A percentile compares a stretch with the other conserved stretches of the same genome.
These are phyloP conservation scores for Gymnoscopelus braueri DNA, from an alignment of 2,797 vertebrate genomes.

Conservation along the genomic window DNA sequence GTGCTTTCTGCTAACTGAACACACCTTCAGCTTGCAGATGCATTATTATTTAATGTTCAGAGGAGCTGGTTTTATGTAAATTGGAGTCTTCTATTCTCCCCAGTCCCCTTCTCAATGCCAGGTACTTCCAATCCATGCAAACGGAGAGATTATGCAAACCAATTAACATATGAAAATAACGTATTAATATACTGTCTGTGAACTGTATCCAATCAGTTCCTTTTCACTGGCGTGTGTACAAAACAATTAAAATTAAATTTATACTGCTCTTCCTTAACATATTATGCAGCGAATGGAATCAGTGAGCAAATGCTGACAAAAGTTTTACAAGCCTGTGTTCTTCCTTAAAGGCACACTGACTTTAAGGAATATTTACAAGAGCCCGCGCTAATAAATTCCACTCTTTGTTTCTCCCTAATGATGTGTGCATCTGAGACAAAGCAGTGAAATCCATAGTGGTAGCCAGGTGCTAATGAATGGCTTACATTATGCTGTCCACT, in stretches of 20 bases:
- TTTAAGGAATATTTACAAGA: slow-evolving; percentile 84
- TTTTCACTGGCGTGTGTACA: slow-evolving; percentile 99
- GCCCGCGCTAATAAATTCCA: slow-evolving; percentile 83
- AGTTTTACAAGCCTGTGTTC: slow-evolving; percentile 90
- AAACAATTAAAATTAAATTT: slow-evolving; percentile 99
- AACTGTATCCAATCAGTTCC: slow-evolving; percentile 99
- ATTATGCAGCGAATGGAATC: slow-evolving; percentile 97
- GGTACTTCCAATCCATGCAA: slow-evolving; percentile 94
- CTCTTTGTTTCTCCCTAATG: slow-evolving; percentile 85
- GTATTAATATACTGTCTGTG: slow-evolving; percentile 99
- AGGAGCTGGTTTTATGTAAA: slow-evolving; percentile 98
- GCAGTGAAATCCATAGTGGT: slow-evolving; percentile 83
- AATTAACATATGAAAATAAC: slow-evolving; percentile 99
- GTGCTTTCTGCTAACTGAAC: slow-evolving; percentile 98
- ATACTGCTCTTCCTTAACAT: slow-evolving; percentile 97
- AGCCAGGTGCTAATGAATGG: slow-evolving; percentile 87
- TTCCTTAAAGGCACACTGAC: slow-evolving; percentile 86
- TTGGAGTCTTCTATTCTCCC: slow-evolving; percentile 93
- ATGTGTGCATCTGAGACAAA: slow-evolving; percentile 84
- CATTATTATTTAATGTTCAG: slow-evolving; percentile 99
- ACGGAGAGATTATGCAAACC: slow-evolving; percentile 98
- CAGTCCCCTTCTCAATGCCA: slow-evolving; percentile 92
- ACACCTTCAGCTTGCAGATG: slow-evolving; percentile 97
- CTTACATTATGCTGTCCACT: slow-evolving; percentile 85
- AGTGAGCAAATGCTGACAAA: slow-evolving; percentile 91